Evolutionary conservation across 2,888 invertebrate species (phyloP), one percentile per base, ranked within the genome.

Genomic region (Yponomeuta plumbellus): DNA sequence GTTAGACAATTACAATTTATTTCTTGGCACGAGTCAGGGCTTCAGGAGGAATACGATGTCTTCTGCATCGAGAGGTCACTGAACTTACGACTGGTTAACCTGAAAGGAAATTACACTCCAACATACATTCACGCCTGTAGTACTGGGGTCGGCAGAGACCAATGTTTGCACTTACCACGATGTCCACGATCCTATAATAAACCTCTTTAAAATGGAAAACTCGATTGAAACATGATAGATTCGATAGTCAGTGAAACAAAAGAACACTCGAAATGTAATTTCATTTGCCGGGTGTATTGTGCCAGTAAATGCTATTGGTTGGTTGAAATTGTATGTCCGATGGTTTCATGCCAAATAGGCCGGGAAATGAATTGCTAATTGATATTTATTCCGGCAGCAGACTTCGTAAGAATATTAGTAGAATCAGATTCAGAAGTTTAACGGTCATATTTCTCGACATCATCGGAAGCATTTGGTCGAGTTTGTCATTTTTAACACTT

Each of bases 301-400:
- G 59, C 59, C 59, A 59, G 23, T 59, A 52, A 52, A 59, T 21
- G 59, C 21, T 59, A 59, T 21, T 13, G 11, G 23, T 59, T 13
- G 21, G 11, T 58, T 13, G 44, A 52, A 52, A 52, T 17, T 17
- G 17, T 52, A 52, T 10, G n/a, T 23, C 4, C 21, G 23, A 59
- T 22, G 22, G 59, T 59, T 59, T 59, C 59, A 59, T 59, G 59
- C 23, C 59, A 59, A 59, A 59, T 59, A 59, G 59, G 22, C 59
- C 17, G 44, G 44, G 44, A 17, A 52, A 52, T 52, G 13, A 52
- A 52, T 17, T 52, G 44, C 44, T 52, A 17, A 52, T 52, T 52
- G 44, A 52, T 52, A 52, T 52, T 52, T 52, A 52, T 52, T 52
- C 44, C 4, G 1, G 17, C 17, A 17, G 13, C 13, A 1, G 44